Evolutionary conservation across 2,797 vertebrate genomes (phyloP), one percentile per base, ranked within the genome.

Genomic region (Tolypeutes matacus): DNA sequence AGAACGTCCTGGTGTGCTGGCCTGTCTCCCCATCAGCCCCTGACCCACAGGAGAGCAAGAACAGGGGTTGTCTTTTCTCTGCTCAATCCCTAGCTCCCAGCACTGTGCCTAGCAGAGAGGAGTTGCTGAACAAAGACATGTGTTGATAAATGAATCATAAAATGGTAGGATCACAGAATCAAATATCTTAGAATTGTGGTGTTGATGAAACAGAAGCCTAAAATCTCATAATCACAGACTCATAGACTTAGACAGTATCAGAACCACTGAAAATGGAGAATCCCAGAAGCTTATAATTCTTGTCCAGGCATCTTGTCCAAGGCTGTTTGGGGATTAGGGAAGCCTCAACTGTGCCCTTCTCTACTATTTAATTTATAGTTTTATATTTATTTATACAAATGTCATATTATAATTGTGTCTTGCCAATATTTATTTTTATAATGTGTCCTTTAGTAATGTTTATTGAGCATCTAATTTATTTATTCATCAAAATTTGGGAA

Each of bases 351-450:
- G 58, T 88, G n/a, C 0, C 23, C 34, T 91, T 86, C 34, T n/a
- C 3, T 81, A 12, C 34, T 73, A 58, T 15, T 70, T 65, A 62
- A 70, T 62, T 86, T 95, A 4, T 29, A 76, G 72, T 58, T 93
- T 80, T 84, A 23, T 5, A 20, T 62, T 14, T 72, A 62, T 85
- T 73, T 65, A 64, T 62, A 60, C 49, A 88, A 39, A 62, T 15
- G 64, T 87, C n/a, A 56, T 58, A 42, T 31, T 49, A 83, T 5
- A 34, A 29, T 58, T 46, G 6, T 18, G 36, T 23, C 31, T 89
- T 81, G 84, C 27, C 93, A 42, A 88, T 49, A 42, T 65, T 58
- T 81, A 46, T 46, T 84, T 93, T 92, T 86, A 27, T 39, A 80
- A 69, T 51, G 20, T 62, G 13, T 73, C 14, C 65, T 88, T 69